These are phyloP conservation scores for Lytechinus pictus DNA, from an alignment of 35 echinoderm and acorn worm species.

Conservation along the genomic window DNA sequence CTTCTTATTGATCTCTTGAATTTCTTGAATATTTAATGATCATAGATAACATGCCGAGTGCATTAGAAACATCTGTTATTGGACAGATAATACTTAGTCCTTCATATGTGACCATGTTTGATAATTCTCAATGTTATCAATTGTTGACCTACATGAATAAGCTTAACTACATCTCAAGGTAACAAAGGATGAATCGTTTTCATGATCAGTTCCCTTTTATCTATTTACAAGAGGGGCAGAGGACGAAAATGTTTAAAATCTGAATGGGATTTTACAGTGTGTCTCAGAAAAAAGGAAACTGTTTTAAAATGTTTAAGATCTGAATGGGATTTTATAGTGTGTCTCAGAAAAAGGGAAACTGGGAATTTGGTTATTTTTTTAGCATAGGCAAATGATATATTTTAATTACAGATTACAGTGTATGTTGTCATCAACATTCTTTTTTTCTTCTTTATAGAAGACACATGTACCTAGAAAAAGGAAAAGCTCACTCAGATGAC, in stretches of 20 bases:
- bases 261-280: neutral
- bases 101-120: neutral
- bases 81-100: neutral
- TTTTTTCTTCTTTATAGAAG: too few species aligned
- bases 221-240: neutral
- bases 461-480: too few species aligned
- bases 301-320: neutral
- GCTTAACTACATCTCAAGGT: neutral
- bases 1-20: too few species aligned
- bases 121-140: neutral
- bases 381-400: too few species aligned
- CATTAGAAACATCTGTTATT: neutral
- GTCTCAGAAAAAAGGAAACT: neutral
- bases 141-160: neutral
- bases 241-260: neutral
- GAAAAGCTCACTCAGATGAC: too few species aligned
- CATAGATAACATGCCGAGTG: neutral
- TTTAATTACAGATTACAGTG: too few species aligned
- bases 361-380: too few species aligned
- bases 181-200: neutral
- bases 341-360: too few species aligned
- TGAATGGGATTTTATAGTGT: neutral
- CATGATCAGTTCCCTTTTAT: neutral
- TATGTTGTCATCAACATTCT: too few species aligned
- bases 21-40: neutral